phyloP scores from a whole-genome alignment of 2,113 vertebrate species.

The Centropristis striata region DNA sequence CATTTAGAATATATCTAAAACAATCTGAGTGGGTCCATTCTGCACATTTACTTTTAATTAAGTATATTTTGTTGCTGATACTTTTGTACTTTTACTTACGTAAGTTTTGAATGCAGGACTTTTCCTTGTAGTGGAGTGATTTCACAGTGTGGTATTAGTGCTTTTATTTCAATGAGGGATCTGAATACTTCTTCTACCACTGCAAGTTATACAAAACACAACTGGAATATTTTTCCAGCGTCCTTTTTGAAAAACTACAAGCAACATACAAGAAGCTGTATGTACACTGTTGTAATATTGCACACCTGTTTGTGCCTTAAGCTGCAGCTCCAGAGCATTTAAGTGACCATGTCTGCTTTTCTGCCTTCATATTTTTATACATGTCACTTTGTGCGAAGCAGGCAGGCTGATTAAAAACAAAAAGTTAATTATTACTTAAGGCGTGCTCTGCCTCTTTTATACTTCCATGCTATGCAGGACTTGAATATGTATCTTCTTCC shows the following conservation, averaged over 20 bases:
- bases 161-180: no score
- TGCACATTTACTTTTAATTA: no score
- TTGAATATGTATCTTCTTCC: conserved; percentile 10
- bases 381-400: conserved; percentile 14
- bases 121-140: no score
- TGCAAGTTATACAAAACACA: conserved; percentile 1
- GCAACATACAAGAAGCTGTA: neutral
- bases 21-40: no score
- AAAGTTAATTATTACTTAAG: neutral
- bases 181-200: no score
- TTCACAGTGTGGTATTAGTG: no score
- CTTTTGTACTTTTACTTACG: no score
- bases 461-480: conserved; percentile 7
- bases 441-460: neutral
- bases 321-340: neutral
- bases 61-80: no score
- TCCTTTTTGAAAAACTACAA: neutral
- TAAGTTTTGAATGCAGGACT: no score
- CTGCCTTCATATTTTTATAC: conserved; percentile 32
- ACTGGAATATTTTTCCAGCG: neutral
- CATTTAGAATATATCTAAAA: no score
- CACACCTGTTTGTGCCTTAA: conserved; percentile 32
- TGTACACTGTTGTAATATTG: neutral
- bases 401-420: neutral
- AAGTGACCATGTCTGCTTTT: neutral